Evolutionary conservation across 1,140 invertebrate genomes (phyloP).

Genomic region (Dendroctonus valens): DNA sequence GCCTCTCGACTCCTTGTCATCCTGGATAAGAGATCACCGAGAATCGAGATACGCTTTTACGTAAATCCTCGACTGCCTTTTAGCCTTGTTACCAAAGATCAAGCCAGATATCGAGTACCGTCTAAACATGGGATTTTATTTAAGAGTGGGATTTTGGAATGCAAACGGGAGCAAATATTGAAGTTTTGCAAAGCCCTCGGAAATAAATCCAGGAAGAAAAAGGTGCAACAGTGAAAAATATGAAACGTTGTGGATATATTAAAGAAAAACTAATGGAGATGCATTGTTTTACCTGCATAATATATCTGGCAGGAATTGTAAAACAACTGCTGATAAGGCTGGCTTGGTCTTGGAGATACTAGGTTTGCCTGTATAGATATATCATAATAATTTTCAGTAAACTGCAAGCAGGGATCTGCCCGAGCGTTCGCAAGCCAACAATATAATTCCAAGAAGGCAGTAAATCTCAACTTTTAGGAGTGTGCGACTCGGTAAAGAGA

Average conservation of each 20-base stretch:
- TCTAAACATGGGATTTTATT: slow-evolving; percentile 24
- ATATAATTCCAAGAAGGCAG: slow-evolving; percentile 62
- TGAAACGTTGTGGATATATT: too few relatives aligned
- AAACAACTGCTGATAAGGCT: slow-evolving; percentile 4
- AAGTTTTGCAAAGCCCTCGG: not conserved
- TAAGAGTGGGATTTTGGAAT: slow-evolving; percentile 15
- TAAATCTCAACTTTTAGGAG: slow-evolving; percentile 72
- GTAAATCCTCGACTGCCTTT: slow-evolving; percentile 31
- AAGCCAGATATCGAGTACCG: slow-evolving; percentile 19
- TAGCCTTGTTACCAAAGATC: slow-evolving; percentile 29
- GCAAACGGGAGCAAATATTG: slow-evolving; percentile 10
- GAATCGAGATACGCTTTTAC: slow-evolving; percentile 33
- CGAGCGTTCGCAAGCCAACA: slow-evolving; percentile 53
- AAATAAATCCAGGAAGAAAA: not conserved
- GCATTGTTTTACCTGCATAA: too few relatives aligned
- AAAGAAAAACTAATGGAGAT: too few relatives aligned
- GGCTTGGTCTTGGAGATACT: slow-evolving; percentile 44
- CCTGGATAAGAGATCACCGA: slow-evolving; percentile 35
- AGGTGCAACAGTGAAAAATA: too few relatives aligned
- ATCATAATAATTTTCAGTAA: slow-evolving; percentile 57
- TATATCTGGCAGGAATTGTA: too few relatives aligned
- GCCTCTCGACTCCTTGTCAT: slow-evolving; percentile 29
- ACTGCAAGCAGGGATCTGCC: slow-evolving; percentile 46
- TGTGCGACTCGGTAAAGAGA: slow-evolving; percentile 52
- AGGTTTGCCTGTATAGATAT: slow-evolving; percentile 50